Percentiles rank a stretch among this genome's conserved stretches.
Conservation (phyloP, 1,140 invertebrate genomes). For the Caenorhabditis brenneri region DNA sequence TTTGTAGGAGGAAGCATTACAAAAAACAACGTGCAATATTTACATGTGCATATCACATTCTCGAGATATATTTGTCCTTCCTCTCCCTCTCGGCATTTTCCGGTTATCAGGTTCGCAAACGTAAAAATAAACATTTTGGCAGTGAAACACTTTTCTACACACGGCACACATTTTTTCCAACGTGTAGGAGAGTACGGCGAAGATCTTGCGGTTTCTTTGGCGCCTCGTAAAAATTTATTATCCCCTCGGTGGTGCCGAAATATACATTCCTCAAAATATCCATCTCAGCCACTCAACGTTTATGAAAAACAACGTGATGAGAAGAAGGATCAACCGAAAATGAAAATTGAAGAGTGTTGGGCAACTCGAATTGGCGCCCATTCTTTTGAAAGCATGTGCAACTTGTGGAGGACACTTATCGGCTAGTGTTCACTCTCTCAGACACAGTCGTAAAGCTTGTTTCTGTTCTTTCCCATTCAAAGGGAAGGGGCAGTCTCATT, state of each 20-base stretch:
- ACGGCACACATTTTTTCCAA: neutral
- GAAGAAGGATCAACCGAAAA: neutral
- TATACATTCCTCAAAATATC: conserved; percentile 32
- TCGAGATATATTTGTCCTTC: neutral
- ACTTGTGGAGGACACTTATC: conserved; percentile 30
- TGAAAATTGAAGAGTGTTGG: neutral
- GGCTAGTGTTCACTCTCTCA: neutral
- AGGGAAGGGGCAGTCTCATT: neutral
- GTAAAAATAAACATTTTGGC: conserved; percentile 20
- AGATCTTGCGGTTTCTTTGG: conserved; percentile 5
- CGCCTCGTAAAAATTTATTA: conserved; percentile 31
- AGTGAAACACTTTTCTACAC: neutral
- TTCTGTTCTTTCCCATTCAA: neutral
- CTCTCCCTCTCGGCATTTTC: neutral
- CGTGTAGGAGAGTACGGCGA: neutral
- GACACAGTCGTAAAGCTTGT: neutral
- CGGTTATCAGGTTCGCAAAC: conserved; percentile 16
- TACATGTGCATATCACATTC: neutral
- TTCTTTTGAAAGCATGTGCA: conserved; percentile 5
- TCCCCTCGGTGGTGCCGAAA: conserved; percentile 15
- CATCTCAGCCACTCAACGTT: neutral
- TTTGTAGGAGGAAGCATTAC: neutral
- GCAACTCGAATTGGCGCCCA: neutral
- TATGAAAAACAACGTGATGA: conserved; percentile 15
- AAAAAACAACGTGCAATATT: conserved; percentile 3